Percentiles rank a stretch among this genome's conserved stretches.
phyloP scores from a whole-genome alignment of 2,888 invertebrate genomes.

The Hermodice carunculata region DNA sequence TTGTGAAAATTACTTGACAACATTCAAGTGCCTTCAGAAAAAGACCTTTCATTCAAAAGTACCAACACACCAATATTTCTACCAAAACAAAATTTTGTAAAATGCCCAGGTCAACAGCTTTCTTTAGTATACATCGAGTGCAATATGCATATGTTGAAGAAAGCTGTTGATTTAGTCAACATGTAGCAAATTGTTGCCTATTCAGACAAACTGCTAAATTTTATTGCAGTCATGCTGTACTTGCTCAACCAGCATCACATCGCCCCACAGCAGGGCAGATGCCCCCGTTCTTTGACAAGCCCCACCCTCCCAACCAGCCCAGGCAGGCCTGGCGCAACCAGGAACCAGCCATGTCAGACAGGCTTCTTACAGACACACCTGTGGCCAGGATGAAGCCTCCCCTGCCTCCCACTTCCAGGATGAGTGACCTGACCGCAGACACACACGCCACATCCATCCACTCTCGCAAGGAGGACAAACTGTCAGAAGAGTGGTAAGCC shows the following conservation, averaged over 20 bases:
- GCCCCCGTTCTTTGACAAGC: conserved; percentile 3
- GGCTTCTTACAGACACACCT: background rate
- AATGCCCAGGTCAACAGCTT: no score
- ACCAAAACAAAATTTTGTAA: no score
- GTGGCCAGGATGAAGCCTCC: conserved; percentile 38
- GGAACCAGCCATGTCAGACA: conserved; percentile 27
- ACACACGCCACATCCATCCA: conserved; percentile 33
- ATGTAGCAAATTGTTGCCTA: no score
- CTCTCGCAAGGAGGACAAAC: conserved; percentile 55
- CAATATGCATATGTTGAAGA: no score
- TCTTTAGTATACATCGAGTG: no score
- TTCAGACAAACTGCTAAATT: no score
- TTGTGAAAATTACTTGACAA: no score
- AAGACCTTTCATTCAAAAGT: no score
- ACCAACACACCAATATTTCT: no score
- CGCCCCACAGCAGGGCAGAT: conserved; percentile 1
- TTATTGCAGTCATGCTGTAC: conserved; percentile 49
- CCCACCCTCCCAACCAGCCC: conserved; percentile 24
- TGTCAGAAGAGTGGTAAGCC: conserved; percentile 59
- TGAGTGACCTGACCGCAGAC: conserved; percentile 40
- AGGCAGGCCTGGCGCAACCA: conserved; percentile 32
- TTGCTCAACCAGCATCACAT: conserved; percentile 27
- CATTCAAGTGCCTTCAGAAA: no score
- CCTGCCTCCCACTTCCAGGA: conserved; percentile 53
- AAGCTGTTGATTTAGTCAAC: no score